phyloP scores from a whole-genome alignment of 1,140 invertebrate species.

The Calephelis nemesis region DNA sequence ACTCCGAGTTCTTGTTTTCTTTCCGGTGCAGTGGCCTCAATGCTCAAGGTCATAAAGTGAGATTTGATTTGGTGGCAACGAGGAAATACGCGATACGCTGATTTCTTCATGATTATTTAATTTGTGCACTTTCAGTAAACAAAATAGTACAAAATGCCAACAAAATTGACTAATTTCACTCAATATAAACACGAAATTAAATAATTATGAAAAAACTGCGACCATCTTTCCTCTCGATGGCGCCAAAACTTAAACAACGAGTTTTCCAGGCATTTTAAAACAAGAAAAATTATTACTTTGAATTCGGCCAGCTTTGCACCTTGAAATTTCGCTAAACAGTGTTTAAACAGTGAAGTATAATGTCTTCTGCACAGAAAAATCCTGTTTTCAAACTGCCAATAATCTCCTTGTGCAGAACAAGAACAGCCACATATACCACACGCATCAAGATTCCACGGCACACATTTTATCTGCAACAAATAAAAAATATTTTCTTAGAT shows the following conservation, averaged over 20 bases:
- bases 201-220: neutral
- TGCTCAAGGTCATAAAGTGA: too few relatives aligned
- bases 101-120: too few relatives aligned
- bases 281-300: constrained; percentile 50
- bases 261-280: neutral
- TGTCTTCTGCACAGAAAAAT: constrained; percentile 73
- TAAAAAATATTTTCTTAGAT: neutral
- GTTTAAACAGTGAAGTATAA: constrained; percentile 58
- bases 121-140: too few relatives aligned
- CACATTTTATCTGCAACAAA: constrained; percentile 71
- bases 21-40: too few relatives aligned
- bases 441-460: constrained; percentile 71
- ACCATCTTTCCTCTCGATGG: too few relatives aligned
- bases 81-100: too few relatives aligned
- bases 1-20: too few relatives aligned
- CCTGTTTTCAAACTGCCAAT: constrained; percentile 74
- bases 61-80: too few relatives aligned
- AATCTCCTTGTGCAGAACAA: constrained; percentile 74
- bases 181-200: too few relatives aligned
- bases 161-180: too few relatives aligned
- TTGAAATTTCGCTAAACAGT: constrained; percentile 64
- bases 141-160: too few relatives aligned
- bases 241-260: neutral
- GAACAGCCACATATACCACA: constrained; percentile 66
- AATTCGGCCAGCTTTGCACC: constrained; percentile 66